Evolutionary conservation across 1,140 invertebrate species (phyloP).

Genomic region (Megalonaias nervosa): DNA sequence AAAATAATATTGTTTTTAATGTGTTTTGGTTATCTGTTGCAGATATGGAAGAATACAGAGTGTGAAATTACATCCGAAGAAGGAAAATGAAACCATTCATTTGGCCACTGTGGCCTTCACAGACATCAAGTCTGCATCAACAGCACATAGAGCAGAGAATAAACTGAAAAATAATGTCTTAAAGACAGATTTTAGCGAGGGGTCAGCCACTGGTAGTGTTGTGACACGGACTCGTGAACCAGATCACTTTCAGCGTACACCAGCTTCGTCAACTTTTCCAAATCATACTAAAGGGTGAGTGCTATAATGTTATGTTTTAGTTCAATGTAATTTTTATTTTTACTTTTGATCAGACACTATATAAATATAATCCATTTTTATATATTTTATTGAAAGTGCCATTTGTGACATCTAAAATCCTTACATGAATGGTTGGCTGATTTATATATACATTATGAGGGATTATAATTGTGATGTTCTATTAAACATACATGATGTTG

Average conservation of each 20-base stretch:
- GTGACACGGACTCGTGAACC: conserved; percentile 53
- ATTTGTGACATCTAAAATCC: too few species aligned
- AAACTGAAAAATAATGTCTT: conserved; percentile 87
- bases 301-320: not conserved
- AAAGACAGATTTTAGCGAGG: conserved; percentile 95
- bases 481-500: not conserved
- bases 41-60: conserved; percentile 97
- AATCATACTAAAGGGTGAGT: conserved; percentile 54
- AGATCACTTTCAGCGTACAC: conserved; percentile 25
- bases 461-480: not conserved
- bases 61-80: conserved; percentile 87
- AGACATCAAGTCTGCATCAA: conserved; percentile 96
- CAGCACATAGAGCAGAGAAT: conserved; percentile 92
- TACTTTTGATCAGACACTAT: not conserved
- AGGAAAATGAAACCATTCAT: conserved; percentile 53
- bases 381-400: too few species aligned
- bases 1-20: too few species aligned
- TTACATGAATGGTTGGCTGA: not conserved
- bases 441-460: not conserved
- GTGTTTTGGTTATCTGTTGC: conserved; percentile 60
- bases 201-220: conserved; percentile 75
- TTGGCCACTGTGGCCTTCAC: conserved; percentile 94
- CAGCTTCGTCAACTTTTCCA: conserved; percentile 17
- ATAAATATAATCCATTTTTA: not conserved
- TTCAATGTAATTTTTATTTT: not conserved